Evolutionary conservation across 2,888 invertebrate species (phyloP), one percentile per base, ranked within the genome.

Genomic region (Agapostemon virescens): DNA sequence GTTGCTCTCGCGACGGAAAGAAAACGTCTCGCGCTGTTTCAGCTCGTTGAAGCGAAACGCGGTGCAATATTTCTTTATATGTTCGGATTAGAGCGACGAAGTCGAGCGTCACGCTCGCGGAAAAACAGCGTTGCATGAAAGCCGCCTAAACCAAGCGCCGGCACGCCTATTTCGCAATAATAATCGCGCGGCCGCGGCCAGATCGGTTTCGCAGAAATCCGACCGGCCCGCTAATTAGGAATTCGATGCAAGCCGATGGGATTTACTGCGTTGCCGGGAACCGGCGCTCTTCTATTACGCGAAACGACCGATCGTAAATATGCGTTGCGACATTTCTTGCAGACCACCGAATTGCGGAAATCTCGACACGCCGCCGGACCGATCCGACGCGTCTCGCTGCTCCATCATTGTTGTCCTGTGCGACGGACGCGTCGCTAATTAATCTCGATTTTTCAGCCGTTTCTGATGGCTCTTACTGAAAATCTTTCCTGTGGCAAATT

Each of bases 31-130:
- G 61, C 38, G 75, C 72, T 67, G 79, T 80, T 76, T 76, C 72
- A 67, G 67, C 63, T 67, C 81, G 80, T 69, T 76, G 81, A 82
- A 76, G 81, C 80, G 81, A 76, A 82, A 76, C 79, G 66, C 69
- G 30, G 20, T 15, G 79, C 81, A 75, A 79, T 81, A 79, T 74
- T 81, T 81, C 81, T 80, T 75, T 74, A 66, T 72, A 72, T 33
- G 74, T 58, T 33, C 42, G 69, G 77, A 77, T 77, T 80, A 80
- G 76, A 72, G 45, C 71, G n/a, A 30, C 61, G 68, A 36, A 30
- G 23, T 23, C 20, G 23, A 26, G 33, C 36, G 58, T n/a, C 67
- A 63, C 58, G 30, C 67, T n/a, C n/a, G n/a, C 23, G 66, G 64
- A 36, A 55, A 20, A 52, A 36, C 33, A 36, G 17, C 40, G 45